A percentile compares a stretch with the other conserved stretches of the same genome.
phyloP scores from a whole-genome alignment of 2,797 vertebrate genomes.

The Paramormyrops hopkinsi region DNA sequence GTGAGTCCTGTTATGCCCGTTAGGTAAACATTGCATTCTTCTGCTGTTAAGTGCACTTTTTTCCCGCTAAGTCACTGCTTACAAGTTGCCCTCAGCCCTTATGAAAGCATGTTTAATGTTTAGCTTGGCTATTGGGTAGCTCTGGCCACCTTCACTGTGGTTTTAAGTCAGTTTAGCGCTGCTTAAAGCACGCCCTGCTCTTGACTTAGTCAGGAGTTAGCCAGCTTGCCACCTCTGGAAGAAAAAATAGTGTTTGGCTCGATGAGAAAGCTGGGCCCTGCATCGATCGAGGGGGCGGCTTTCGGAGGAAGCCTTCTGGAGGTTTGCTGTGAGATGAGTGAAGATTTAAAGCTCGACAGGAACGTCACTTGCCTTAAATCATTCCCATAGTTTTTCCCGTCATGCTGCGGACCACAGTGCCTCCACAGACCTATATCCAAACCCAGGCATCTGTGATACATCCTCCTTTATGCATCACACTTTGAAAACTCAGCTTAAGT shows the following conservation, averaged over 20 bases:
- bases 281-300: background rate
- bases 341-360: background rate
- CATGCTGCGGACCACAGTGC: background rate
- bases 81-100: background rate
- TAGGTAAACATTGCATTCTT: background rate
- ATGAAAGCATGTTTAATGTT: background rate
- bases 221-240: background rate
- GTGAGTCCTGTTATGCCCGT: background rate
- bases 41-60: background rate
- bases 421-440: background rate
- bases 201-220: background rate
- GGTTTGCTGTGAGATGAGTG: background rate
- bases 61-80: background rate
- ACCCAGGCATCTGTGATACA: background rate
- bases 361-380: background rate
- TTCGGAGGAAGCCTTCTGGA: background rate
- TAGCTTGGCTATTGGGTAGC: background rate
- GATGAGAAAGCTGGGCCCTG: background rate
- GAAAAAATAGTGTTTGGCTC: background rate
- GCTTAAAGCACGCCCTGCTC: background rate
- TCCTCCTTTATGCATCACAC: background rate
- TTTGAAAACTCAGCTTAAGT: background rate
- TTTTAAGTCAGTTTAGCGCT: background rate
- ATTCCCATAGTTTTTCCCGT: background rate
- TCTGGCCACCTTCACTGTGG: background rate